phyloP scores from a whole-genome alignment of 2,797 vertebrate species.

The Peromyscus eremicus region DNA sequence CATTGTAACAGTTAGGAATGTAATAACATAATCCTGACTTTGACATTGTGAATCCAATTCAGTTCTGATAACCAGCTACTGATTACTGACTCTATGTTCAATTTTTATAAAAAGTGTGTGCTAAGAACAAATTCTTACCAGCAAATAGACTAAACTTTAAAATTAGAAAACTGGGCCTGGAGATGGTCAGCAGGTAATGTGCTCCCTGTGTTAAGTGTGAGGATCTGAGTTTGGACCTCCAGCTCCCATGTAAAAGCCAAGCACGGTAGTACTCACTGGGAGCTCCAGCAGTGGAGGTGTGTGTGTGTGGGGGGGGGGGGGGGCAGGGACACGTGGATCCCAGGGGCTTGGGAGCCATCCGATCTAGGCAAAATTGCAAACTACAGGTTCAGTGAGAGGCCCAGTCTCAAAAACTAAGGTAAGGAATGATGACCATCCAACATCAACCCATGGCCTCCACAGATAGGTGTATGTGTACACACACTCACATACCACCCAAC shows the following conservation, averaged over 20 bases:
- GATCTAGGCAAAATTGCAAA: neutral
- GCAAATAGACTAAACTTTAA: slow-evolving; percentile 40
- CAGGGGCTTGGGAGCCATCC: neutral
- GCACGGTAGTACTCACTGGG: neutral
- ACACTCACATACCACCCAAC: neutral
- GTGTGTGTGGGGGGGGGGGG: no score
- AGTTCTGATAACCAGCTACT: neutral
- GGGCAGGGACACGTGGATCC: no score
- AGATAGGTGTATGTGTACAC: neutral
- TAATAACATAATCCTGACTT: neutral
- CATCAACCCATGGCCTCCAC: neutral
- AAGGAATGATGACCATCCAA: no score
- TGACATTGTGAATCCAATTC: slow-evolving; percentile 53
- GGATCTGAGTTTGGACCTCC: neutral
- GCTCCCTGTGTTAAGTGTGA: neutral
- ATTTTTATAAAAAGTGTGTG: neutral
- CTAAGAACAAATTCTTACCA: slow-evolving; percentile 57
- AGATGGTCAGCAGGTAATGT: neutral
- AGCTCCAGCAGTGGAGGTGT: neutral
- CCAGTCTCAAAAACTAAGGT: neutral
- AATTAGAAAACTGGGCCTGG: neutral
- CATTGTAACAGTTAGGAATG: slow-evolving; percentile 35
- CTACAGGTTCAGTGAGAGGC: neutral
- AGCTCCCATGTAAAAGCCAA: neutral
- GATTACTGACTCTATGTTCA: slow-evolving; percentile 1